phyloP scores from a whole-genome alignment of 1,140 invertebrate species.

The Grapholita molesta region DNA sequence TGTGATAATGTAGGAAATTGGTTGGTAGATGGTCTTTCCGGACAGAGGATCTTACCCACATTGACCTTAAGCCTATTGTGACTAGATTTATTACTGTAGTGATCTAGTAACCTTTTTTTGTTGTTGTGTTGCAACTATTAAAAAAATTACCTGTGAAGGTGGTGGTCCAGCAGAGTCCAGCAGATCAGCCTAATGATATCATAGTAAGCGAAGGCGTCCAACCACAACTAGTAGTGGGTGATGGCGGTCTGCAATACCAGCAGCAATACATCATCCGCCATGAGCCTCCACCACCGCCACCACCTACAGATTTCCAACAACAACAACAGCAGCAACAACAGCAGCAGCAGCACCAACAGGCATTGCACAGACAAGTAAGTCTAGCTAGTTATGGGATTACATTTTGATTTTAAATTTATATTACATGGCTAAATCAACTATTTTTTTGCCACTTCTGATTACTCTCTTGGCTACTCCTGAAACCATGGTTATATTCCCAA shows the following conservation, averaged over 20 bases:
- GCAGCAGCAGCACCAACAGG: slow-evolving; percentile 55
- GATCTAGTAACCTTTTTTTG: background rate
- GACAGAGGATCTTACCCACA: too few relatives aligned
- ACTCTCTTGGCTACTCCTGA: too few relatives aligned
- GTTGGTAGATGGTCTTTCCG: too few relatives aligned
- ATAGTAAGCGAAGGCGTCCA: slow-evolving; percentile 69
- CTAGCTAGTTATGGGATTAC: background rate
- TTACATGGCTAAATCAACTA: too few relatives aligned
- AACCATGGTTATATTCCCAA: too few relatives aligned
- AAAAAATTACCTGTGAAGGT: slow-evolving; percentile 44
- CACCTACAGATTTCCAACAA: slow-evolving; percentile 56
- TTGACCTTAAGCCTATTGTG: too few relatives aligned
- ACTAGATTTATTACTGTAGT: too few relatives aligned
- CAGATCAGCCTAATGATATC: slow-evolving; percentile 67
- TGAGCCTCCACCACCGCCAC: slow-evolving; percentile 54
- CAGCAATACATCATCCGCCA: slow-evolving; percentile 70
- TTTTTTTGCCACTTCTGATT: too few relatives aligned
- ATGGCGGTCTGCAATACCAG: slow-evolving; percentile 67
- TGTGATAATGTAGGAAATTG: too few relatives aligned
- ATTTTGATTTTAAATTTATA: background rate
- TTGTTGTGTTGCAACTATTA: background rate
- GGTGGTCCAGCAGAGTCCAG: slow-evolving; percentile 68
- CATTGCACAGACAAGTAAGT: slow-evolving; percentile 59
- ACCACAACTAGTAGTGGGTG: slow-evolving; percentile 64
- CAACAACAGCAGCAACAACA: slow-evolving; percentile 58